phyloP scores from a whole-genome alignment of 2,113 vertebrate species.

The Myodes glareolus region DNA sequence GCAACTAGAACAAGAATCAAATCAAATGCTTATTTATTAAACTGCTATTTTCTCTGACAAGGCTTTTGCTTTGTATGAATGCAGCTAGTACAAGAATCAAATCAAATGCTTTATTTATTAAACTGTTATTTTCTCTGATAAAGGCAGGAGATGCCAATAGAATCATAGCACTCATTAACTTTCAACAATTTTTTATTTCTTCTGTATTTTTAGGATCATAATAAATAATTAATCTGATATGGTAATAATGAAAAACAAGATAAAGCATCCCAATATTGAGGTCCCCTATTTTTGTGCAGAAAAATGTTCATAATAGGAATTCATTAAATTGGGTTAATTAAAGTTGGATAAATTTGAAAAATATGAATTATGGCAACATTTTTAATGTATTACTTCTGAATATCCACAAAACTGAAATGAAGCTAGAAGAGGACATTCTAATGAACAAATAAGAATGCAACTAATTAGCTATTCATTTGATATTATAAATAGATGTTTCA shows the following conservation, averaged over 20 bases:
- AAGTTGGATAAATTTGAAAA: slow-evolving; percentile 30
- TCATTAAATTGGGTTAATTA: slow-evolving; percentile 54
- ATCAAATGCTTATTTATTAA: slow-evolving; percentile 26
- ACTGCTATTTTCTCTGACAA: background rate
- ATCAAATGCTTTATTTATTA: slow-evolving; percentile 27
- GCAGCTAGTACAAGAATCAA: slow-evolving; percentile 5
- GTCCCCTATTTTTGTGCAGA: background rate
- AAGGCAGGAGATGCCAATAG: background rate
- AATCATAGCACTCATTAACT: background rate
- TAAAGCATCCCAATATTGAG: background rate
- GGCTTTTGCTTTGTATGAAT: background rate
- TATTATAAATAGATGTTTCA: slow-evolving; percentile 50
- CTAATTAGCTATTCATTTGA: slow-evolving; percentile 41
- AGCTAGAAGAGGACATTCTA: slow-evolving; percentile 43
- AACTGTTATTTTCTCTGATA: slow-evolving; percentile 1
- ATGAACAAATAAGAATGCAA: slow-evolving; percentile 48
- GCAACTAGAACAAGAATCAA: slow-evolving; percentile 12
- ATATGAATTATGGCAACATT: slow-evolving; percentile 10
- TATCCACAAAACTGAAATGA: slow-evolving; percentile 44
- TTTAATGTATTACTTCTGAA: slow-evolving; percentile 28
- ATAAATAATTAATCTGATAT: slow-evolving; percentile 44
- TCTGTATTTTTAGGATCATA: slow-evolving; percentile 36
- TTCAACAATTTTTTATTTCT: slow-evolving; percentile 38
- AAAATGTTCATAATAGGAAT: slow-evolving; percentile 38
- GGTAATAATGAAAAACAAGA: slow-evolving; percentile 34